Percentiles rank a stretch among this genome's conserved stretches.
These are phyloP conservation scores for Ceuthmochares aereus DNA, from an alignment of 2,113 vertebrate genomes.

Conservation along the genomic window DNA sequence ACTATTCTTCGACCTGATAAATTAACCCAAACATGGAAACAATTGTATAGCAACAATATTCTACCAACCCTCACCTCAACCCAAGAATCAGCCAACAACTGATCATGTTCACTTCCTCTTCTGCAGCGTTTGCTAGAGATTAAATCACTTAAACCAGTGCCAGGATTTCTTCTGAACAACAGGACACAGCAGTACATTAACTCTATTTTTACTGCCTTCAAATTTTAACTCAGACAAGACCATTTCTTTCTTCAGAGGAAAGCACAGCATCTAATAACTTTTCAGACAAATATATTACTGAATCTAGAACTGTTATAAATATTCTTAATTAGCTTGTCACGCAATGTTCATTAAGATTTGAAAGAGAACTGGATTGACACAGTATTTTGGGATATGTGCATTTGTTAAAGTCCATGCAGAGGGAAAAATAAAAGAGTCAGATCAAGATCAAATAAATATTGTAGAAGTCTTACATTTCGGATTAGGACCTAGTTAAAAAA, in stretches of 20 bases:
- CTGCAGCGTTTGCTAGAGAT: background rate
- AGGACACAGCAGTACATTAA: background rate
- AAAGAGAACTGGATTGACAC: background rate
- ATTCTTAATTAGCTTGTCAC: constrained; percentile 26
- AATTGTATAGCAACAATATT: background rate
- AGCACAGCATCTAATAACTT: background rate
- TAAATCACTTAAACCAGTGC: background rate
- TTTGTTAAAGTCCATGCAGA: background rate
- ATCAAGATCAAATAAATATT: background rate
- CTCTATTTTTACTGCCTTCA: background rate
- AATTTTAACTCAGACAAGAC: background rate
- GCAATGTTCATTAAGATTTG: background rate
- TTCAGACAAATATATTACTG: background rate
- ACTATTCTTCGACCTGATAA: background rate
- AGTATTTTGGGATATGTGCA: background rate
- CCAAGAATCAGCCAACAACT: background rate
- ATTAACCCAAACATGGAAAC: background rate
- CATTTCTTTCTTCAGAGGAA: background rate
- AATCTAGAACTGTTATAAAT: constrained; percentile 23
- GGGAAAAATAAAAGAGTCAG: background rate
- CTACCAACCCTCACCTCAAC: background rate
- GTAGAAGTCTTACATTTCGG: background rate
- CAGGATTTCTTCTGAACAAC: background rate
- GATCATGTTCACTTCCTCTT: background rate
- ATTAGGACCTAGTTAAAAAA: background rate